Evolutionary conservation across 2,113 vertebrate species (phyloP).

Genomic region (Hirundichthys speculiger): DNA sequence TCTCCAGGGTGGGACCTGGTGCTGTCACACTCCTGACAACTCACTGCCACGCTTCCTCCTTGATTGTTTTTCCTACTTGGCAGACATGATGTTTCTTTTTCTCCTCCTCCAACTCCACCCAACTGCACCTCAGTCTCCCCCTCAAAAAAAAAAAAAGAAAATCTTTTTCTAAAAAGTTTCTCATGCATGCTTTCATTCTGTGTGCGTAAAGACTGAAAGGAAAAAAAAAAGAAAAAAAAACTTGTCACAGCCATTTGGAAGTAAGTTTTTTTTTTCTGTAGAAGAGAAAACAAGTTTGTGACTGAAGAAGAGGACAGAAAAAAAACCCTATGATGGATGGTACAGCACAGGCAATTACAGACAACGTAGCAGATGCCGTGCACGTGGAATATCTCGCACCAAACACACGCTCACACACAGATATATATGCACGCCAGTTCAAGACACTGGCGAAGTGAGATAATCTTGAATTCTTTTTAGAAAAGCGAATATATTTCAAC

Average conservation of each 20-base stretch:
- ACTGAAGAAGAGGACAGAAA: constrained; percentile 49
- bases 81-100: constrained; percentile 61
- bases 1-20: constrained; percentile 55
- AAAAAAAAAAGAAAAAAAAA: constrained; percentile 17
- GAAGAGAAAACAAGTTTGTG: constrained; percentile 56
- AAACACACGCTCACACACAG: constrained; percentile 26
- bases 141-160: constrained; percentile 29
- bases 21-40: constrained; percentile 70
- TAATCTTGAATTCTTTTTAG: constrained; percentile 49
- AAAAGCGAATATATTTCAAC: constrained; percentile 33
- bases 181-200: constrained; percentile 60
- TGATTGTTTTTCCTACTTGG: constrained; percentile 69
- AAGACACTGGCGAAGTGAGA: constrained; percentile 39
- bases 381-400: constrained; percentile 22
- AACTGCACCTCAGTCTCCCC: constrained; percentile 16
- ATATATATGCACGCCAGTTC: constrained; percentile 37
- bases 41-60: constrained; percentile 44
- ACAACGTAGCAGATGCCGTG: constrained; percentile 40
- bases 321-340: constrained; percentile 60
- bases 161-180: constrained; percentile 66
- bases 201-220: constrained; percentile 4
- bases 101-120: constrained; percentile 36
- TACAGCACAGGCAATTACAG: constrained; percentile 58
- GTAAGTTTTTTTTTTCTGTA: constrained; percentile 23
- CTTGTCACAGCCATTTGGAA: constrained; percentile 60